Evolutionary conservation across 2,113 vertebrate species (phyloP), one percentile per base, ranked within the genome.

Genomic region (Mionectes macconnelli): DNA sequence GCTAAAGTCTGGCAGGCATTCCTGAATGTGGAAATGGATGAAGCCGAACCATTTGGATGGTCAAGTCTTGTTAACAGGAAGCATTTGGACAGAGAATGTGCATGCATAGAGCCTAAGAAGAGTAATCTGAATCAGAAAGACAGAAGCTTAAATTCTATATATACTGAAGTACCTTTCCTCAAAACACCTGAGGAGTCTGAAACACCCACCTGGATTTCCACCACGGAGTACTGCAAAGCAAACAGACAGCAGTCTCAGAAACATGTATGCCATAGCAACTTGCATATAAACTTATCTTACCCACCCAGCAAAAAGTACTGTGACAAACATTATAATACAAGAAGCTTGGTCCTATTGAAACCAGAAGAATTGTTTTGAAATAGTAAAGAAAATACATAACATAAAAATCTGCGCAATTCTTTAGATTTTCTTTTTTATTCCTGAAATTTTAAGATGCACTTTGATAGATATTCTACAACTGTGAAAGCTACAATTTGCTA

Each of bases 131-230:
- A 18, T 18, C 14, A 25, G 18, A 47, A 66, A 84, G n/a, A 25
- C 37, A 75, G 45, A 2, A 2, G 21, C 28, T 31, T 64, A 31
- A 14, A 24, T 66, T 52, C 30, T 78, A 49, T 27, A 27, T 49
- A 31, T 50, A 15, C 25, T 37, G 42, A 89, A 89, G 35, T 62
- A 84, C 20, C 35, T 60, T 70, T 78, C 42, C 56, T 59, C 28
- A 23, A n/a, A 70, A 52, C 6, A 59, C 9, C 27, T 52, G 40
- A 80, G 23, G 67, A 59, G 35, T 52, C 64, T 55, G 85, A 60
- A 69, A 81, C 47, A 96, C 96, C 15, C 68, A 97, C 96, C 96
- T 97, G 92, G 47, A 97, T 12, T 93, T 96, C 93, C 88, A 96
- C 94, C 79, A 86, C 0, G 7, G 96, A 78, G 60, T 96, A 95